A percentile compares a stretch with the other conserved stretches of the same genome.
These are phyloP conservation scores for Scrobipalpa costella DNA, from an alignment of 2,888 invertebrate genomes.

Conservation along the genomic window DNA sequence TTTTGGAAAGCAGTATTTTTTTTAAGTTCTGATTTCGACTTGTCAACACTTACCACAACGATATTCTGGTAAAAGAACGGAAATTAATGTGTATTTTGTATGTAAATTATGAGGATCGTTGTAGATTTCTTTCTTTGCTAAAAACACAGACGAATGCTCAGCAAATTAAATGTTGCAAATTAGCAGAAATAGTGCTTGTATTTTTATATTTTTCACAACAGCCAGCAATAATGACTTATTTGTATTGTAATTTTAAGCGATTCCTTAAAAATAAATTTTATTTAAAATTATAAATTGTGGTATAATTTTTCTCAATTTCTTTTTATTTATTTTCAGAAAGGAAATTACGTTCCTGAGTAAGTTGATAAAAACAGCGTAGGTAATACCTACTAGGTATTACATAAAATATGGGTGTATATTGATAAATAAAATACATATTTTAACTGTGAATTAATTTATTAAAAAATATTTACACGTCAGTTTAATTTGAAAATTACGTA, in stretches of 20 bases:
- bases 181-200: constrained; percentile 23
- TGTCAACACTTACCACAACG: no score
- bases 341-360: no score
- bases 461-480: constrained; percentile 26
- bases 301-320: background rate
- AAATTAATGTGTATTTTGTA: no score
- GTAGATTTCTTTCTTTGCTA: background rate
- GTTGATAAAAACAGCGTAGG: no score
- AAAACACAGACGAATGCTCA: background rate
- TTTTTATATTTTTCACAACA: constrained; percentile 28
- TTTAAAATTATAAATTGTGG: constrained; percentile 14
- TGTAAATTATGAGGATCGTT: background rate
- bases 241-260: constrained; percentile 23
- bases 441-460: constrained; percentile 26
- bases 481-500: constrained; percentile 7
- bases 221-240: constrained; percentile 23
- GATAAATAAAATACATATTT: constrained; percentile 6
- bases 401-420: no score
- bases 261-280: constrained; percentile 26
- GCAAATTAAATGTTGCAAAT: constrained; percentile 1
- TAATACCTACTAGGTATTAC: no score
- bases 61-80: no score
- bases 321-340: no score
- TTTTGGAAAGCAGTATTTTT: no score
- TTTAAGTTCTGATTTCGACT: no score